Evolutionary conservation across 2,797 vertebrate species (phyloP), one percentile per base, ranked within the genome.

Genomic region (Ctenochaetus hawaiiensis): DNA sequence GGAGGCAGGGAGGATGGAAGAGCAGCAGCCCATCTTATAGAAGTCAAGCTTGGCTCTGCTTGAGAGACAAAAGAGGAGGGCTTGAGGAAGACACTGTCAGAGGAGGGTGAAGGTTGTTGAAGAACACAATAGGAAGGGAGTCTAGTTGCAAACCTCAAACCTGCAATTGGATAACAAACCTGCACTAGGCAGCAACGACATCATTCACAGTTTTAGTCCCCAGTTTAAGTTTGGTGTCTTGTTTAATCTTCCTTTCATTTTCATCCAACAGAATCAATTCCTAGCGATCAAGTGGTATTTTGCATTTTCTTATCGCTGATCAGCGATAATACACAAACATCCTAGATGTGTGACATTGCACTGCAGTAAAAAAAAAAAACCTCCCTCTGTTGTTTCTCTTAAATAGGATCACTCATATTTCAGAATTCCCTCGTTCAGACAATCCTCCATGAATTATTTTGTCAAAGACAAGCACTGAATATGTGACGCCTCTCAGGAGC

Each of bases 401-500:
- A 88, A 91, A 92, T 67, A 83, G 84, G 87, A 91, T 91, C 84
- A 81, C 87, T 91, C 76, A 72, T 77, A 76, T 92, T 90, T 84
- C 71, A 75, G 66, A 85, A 90, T 83, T 85, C 72, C 65, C 26
- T 81, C 48, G 47, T 83, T 88, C 86, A 89, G 75, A 82, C 90
- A 82, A 92, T 92, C 90, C 90, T 79, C 89, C 88, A 84, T 91
- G 87, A 91, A 93, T 90, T 85, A 87, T 89, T 91, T 87, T 69
- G 79, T 83, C 87, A 89, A 88, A 91, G 90, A 90, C 83, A 64
- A 88, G 90, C 83, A 39, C 77, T 80, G 89, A 87, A 88, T 88
- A 44, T 87, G 85, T 89, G 90, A 91, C 71, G 91, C 88, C 85
- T 92, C 92, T 93, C 91, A 86, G 87, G 85, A 93, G 92, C 92